Percentiles rank a stretch among this genome's conserved stretches.
phyloP scores from a whole-genome alignment of 2,113 vertebrate genomes.

The Rhipidura dahli region DNA sequence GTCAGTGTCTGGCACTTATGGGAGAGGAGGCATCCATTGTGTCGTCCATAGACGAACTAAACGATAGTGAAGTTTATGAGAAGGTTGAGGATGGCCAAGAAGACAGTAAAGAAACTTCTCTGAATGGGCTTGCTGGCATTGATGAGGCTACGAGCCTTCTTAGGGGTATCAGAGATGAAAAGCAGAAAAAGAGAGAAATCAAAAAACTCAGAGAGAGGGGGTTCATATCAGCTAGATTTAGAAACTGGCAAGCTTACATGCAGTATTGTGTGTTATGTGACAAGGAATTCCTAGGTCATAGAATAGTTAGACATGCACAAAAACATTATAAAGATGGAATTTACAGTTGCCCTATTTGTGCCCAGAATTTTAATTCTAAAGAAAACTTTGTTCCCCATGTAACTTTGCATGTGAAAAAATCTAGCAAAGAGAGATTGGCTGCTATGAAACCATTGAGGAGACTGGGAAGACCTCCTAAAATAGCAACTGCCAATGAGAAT shows the following conservation, averaged over 20 bases:
- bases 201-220: constrained; percentile 91
- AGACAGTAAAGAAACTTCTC: constrained; percentile 70
- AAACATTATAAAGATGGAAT: constrained; percentile 88
- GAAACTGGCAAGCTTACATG: constrained; percentile 98
- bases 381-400: constrained; percentile 93
- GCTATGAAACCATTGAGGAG: constrained; percentile 90
- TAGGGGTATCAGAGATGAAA: constrained; percentile 79
- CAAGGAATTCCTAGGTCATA: constrained; percentile 95
- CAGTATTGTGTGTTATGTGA: constrained; percentile 97
- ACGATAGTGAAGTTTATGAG: constrained; percentile 89
- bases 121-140: constrained; percentile 78
- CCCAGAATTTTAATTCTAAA: constrained; percentile 89
- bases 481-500: constrained; percentile 66
- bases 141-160: constrained; percentile 80
- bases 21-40: constrained; percentile 97
- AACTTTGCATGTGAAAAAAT: constrained; percentile 93
- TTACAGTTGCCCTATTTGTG: constrained; percentile 95
- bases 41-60: constrained; percentile 93
- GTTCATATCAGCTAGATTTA: constrained; percentile 91
- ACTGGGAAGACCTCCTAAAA: constrained; percentile 81
- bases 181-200: constrained; percentile 87
- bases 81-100: constrained; percentile 80
- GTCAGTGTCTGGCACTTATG: constrained; percentile 93
- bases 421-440: constrained; percentile 91
- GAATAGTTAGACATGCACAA: constrained; percentile 95